phyloP scores from a whole-genome alignment of 2,113 vertebrate genomes.

The Andinoacara biseriatus region DNA sequence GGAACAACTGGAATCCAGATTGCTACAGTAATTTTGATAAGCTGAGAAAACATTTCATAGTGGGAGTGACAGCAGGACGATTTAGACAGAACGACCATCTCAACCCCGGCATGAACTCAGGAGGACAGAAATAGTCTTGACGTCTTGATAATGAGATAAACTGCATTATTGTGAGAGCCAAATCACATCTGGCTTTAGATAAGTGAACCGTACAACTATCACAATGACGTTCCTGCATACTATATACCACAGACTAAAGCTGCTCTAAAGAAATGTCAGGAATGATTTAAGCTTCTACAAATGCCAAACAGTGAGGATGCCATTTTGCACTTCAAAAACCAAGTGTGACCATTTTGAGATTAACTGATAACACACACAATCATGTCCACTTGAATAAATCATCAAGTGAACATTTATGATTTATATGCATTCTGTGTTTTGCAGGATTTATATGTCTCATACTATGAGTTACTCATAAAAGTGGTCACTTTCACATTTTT shows the following conservation, averaged over 20 bases:
- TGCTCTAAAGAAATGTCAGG: background rate
- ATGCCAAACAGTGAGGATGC: background rate
- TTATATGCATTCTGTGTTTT: background rate
- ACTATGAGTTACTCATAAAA: background rate
- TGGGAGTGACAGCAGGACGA: conserved; percentile 1
- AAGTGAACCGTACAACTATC: background rate
- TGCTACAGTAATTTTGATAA: background rate
- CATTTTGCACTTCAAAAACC: background rate
- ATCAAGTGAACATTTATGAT: background rate
- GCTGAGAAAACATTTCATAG: background rate
- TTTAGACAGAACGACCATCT: conserved; percentile 13
- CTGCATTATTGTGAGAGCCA: background rate
- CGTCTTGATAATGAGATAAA: background rate
- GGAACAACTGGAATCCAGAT: background rate
- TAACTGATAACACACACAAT: background rate
- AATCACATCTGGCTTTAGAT: conserved; percentile 6
- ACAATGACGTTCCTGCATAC: background rate
- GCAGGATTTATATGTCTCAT: background rate
- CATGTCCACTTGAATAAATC: background rate
- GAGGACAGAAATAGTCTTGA: background rate
- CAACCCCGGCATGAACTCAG: background rate
- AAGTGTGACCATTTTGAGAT: conserved; percentile 18
- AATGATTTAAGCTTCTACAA: background rate
- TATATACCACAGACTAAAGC: conserved; percentile 5
- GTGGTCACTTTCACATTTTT: background rate